Conservation (phyloP, 1,140 invertebrate species). For the Plodia interpunctella region DNA sequence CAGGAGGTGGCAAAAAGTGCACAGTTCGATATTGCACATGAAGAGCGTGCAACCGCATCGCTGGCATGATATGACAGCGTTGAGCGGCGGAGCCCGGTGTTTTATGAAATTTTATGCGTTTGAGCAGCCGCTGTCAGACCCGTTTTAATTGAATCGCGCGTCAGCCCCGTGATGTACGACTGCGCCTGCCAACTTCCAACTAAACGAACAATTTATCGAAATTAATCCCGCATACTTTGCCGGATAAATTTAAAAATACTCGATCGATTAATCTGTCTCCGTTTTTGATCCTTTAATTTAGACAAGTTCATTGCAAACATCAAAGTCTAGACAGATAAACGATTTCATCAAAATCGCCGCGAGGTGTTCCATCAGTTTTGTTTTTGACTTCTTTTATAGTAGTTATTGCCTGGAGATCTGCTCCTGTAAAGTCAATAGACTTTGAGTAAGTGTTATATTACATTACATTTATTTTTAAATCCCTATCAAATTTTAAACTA, state of each 20-base stretch:
- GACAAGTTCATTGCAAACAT: slow-evolving; percentile 56
- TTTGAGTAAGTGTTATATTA: no score
- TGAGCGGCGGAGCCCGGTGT: slow-evolving; percentile 13
- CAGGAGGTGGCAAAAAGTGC: neutral
- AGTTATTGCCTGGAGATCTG: slow-evolving; percentile 16
- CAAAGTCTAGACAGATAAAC: slow-evolving; percentile 41
- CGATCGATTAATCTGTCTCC: slow-evolving; percentile 28
- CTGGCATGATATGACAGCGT: slow-evolving; percentile 26
- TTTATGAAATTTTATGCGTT: slow-evolving; percentile 50
- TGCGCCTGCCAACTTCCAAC: slow-evolving; percentile 34
- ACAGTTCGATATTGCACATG: neutral
- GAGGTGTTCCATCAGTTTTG: slow-evolving; percentile 28
- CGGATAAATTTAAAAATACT: slow-evolving; percentile 45
- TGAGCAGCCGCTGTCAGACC: slow-evolving; percentile 48
- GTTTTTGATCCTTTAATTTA: slow-evolving; percentile 44
- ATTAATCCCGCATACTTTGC: slow-evolving; percentile 60
- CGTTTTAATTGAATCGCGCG: slow-evolving; percentile 64
- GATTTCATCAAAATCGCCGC: slow-evolving; percentile 49
- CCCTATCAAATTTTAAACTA: no score
- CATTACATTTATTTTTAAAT: no score
- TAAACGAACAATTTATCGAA: slow-evolving; percentile 27
- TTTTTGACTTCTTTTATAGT: no score
- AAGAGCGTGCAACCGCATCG: slow-evolving; percentile 28
- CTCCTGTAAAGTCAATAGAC: neutral
- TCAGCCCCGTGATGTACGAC: slow-evolving; percentile 55